Evolutionary conservation across 2,888 invertebrate species (phyloP), one percentile per base, ranked within the genome.

Genomic region (Deilephila porcellus): DNA sequence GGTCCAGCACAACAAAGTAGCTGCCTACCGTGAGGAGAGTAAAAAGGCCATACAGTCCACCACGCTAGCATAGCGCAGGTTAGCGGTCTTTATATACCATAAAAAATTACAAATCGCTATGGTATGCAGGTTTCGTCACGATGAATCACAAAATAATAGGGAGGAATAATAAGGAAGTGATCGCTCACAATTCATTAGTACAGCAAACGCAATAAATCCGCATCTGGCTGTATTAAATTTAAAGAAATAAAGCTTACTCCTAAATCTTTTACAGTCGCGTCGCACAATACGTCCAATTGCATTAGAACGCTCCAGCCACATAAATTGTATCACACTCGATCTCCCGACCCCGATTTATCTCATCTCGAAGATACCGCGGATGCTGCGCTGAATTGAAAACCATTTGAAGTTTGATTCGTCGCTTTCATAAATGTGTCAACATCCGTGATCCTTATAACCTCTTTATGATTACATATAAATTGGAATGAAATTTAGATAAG

Each of bases 261-360:
- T 70, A 77, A 79, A 78, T 78, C 82, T 82, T 77, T 77, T 76
- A 76, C 77, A 72, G 75, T 71, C 67, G 71, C 76, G 74, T 59
- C 45, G 45, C 76, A 79, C 81, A 82, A 82, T 83, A 83, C 81
- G 77, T 85, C 80, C 86, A 88, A 87, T 88, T 85, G 87, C 85
- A 88, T 88, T 88, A 85, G 78, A 78, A 77, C 76, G 82, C 78
- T 78, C 77, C 78, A 82, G 77, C 77, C 80, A 85, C 83, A 88
- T 88, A 88, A 88, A 88, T 87, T 86, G 85, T 84, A 83, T 82
- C 83, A 79, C 78, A 77, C 78, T 82, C 82, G 81, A 84, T 81
- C 80, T 81, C 78, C 63, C 77, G 78, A 25, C 79, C 78, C 72
- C 77, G 76, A 85, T 85, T 83, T 83, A 82, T 84, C 81, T 82